Evolutionary conservation across 2,888 invertebrate genomes (phyloP), one percentile per base, ranked within the genome.

Genomic region (Pyrocoelia pectoralis): DNA sequence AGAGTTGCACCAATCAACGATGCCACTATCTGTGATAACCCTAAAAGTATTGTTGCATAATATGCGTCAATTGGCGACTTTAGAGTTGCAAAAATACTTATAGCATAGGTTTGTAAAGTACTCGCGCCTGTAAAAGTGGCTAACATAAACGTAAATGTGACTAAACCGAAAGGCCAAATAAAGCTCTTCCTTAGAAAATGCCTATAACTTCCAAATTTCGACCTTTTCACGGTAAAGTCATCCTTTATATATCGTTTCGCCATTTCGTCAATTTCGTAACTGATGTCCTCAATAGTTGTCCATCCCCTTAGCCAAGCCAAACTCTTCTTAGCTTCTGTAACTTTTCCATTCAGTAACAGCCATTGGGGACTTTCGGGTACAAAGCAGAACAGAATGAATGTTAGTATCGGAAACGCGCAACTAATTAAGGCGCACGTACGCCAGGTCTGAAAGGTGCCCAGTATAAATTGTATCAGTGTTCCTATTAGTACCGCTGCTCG

Each of bases 321-420:
- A 19, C 88, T 86, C 76, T 86, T 84, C 68, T 87, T 86, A 0
- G 93, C 91, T 18, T 91, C 91, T 3, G 84, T 82, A 17, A 85
- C 75, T 6, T 89, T 85, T 63, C 87, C 86, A 74, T 87, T 88
- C 0, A 88, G 85, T 52, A 92, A 86, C 50, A 93, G 81, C 93
- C 93, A 94, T 69, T 90, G 87, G 0, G 93, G 93, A 69, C 91
- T 92, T 79, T 94, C 93, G 0, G 93, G 93, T 1, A 94, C 87
- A 75, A 92, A 86, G 71, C 84, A 88, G 9, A 93, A 81, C 0
- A 88, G 84, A 0, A 86, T 69, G 48, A 91, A 86, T n/a, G 91
- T 87, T 1, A 88, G 68, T 61, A 87, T 82, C 40, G 91, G 90
- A 70, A 90, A 86, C 0, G 80, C 75, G 12, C 89, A 84, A 74